phyloP scores from a whole-genome alignment of 1,140 invertebrate species.

The Propsilocerus akamusi region DNA sequence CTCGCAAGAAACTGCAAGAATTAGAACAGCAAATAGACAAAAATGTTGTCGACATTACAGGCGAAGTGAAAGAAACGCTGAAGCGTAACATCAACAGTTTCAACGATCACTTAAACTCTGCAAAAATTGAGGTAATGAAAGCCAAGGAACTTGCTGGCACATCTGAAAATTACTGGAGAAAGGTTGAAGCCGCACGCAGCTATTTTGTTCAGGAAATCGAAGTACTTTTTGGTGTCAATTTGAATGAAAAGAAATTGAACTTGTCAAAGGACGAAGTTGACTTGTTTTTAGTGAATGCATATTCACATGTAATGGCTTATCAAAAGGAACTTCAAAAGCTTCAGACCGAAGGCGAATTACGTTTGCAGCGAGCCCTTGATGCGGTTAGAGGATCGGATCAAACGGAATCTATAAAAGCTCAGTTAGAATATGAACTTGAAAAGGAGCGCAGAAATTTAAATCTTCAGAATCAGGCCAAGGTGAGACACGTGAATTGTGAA shows the following conservation, averaged over 20 bases:
- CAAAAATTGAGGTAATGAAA: conserved; percentile 34
- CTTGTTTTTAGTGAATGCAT: conserved; percentile 43
- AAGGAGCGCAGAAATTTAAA: conserved; percentile 31
- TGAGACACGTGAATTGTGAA: conserved; percentile 13
- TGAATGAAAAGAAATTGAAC: conserved; percentile 40
- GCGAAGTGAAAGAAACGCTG: conserved; percentile 24
- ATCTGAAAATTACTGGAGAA: conserved; percentile 50
- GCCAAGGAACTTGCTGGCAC: conserved; percentile 33
- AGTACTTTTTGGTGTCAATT: conserved; percentile 45
- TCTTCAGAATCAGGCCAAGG: conserved; percentile 33
- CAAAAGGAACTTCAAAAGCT: conserved; percentile 52
- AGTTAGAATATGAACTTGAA: conserved; percentile 31
- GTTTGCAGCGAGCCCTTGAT: conserved; percentile 39
- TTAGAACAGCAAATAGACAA: conserved; percentile 28
- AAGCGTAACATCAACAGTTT: conserved; percentile 39
- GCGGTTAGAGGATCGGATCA: conserved; percentile 26
- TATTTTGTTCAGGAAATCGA: conserved; percentile 53
- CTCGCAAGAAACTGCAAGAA: conserved; percentile 18
- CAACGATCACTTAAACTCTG: conserved; percentile 33
- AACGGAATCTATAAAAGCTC: conserved; percentile 25
- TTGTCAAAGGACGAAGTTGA: conserved; percentile 43
- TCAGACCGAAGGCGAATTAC: conserved; percentile 39
- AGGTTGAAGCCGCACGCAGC: conserved; percentile 43
- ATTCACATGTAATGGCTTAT: conserved; percentile 40
- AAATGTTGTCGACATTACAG: conserved; percentile 25